A percentile compares a stretch with the other conserved stretches of the same genome.
Evolutionary conservation across 2,888 invertebrate genomes (phyloP).

Genomic region (Nymphalis polychloros): DNA sequence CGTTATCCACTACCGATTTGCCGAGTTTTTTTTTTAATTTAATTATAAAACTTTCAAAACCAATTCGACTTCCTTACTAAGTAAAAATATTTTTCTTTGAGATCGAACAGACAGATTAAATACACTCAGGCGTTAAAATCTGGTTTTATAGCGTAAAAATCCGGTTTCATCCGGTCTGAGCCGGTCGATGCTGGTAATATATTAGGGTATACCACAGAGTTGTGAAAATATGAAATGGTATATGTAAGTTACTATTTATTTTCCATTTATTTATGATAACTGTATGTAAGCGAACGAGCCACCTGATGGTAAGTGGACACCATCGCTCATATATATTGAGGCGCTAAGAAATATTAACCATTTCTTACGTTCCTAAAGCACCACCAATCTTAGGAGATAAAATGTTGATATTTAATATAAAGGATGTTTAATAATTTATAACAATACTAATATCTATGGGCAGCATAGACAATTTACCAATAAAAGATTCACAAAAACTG

Average conservation of each 20-base stretch:
- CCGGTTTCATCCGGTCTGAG: slow-evolving; percentile 42
- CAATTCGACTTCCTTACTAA: not conserved
- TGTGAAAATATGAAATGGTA: slow-evolving; percentile 5
- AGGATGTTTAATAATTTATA: too few relatives aligned
- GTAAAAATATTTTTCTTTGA: slow-evolving; percentile 5
- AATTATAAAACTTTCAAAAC: too few relatives aligned
- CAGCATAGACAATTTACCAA: too few relatives aligned
- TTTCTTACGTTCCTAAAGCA: too few relatives aligned
- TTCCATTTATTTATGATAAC: not conserved
- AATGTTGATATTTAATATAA: too few relatives aligned
- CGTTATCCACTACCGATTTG: not conserved
- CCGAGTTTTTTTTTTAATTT: not conserved
- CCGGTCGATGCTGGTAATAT: slow-evolving; percentile 43
- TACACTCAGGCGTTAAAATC: slow-evolving; percentile 41
- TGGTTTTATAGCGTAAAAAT: slow-evolving; percentile 45
- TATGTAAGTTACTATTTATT: not conserved
- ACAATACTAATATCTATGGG: too few relatives aligned
- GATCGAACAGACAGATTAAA: slow-evolving; percentile 31
- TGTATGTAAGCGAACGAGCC: too few relatives aligned
- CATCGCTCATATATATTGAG: too few relatives aligned
- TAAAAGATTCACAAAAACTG: not conserved
- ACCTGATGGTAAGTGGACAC: too few relatives aligned
- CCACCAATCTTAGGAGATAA: too few relatives aligned
- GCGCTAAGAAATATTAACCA: too few relatives aligned
- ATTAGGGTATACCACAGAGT: slow-evolving; percentile 36